phyloP scores from a whole-genome alignment of 2,113 vertebrate genomes.

The Notarius quadriscutis region DNA sequence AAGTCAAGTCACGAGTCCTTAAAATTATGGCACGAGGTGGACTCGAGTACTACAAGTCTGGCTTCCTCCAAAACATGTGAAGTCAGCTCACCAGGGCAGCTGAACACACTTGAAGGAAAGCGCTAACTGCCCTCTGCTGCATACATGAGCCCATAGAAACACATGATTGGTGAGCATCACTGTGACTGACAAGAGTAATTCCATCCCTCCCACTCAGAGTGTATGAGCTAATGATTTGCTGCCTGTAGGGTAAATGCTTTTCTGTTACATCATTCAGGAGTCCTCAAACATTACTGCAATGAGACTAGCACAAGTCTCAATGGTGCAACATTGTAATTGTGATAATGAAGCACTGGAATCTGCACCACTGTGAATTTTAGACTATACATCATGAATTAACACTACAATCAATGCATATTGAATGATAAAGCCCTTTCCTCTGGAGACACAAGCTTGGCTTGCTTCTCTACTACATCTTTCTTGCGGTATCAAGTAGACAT shows the following conservation, averaged over 20 bases:
- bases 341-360: background rate
- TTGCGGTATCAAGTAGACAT: background rate
- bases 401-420: background rate
- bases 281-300: background rate
- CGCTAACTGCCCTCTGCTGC: background rate
- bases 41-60: no score
- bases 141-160: background rate
- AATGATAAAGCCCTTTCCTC: background rate
- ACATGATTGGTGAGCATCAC: background rate
- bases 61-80: background rate
- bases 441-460: background rate
- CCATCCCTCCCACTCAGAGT: no score
- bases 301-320: background rate
- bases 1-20: no score
- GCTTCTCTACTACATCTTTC: background rate
- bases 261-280: background rate
- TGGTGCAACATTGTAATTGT: background rate
- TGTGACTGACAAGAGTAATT: background rate
- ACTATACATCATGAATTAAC: background rate
- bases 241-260: no score
- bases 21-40: no score
- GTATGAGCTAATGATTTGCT: no score
- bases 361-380: background rate
- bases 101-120: background rate
- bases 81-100: background rate